These are phyloP conservation scores for Nyctibius grandis DNA, from an alignment of 2,797 vertebrate species.

Conservation along the genomic window DNA sequence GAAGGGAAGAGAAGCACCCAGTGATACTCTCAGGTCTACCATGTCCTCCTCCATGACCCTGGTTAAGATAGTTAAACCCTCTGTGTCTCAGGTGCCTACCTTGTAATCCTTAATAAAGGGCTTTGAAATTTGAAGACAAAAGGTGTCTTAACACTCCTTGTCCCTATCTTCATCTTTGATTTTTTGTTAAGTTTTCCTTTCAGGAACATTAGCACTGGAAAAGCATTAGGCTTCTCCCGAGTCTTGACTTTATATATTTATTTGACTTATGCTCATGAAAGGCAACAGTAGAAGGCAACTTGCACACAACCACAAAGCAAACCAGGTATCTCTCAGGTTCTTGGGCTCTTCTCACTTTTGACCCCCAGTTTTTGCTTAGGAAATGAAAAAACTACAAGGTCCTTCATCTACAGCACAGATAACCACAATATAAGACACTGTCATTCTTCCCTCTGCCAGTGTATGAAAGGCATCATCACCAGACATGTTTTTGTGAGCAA, in stretches of 20 bases:
- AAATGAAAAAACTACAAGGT: background rate
- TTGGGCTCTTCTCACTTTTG: background rate
- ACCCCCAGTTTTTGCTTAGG: background rate
- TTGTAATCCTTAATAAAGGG: background rate
- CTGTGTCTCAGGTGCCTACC: background rate
- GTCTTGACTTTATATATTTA: background rate
- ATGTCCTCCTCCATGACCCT: background rate
- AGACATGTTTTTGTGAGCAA: background rate
- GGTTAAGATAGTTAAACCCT: background rate
- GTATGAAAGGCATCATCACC: background rate
- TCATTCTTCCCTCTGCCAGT: background rate
- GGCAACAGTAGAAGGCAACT: background rate
- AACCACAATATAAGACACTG: background rate
- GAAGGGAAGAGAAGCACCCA: background rate
- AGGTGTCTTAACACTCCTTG: background rate
- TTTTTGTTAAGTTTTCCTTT: background rate
- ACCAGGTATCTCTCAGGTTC: fast-evolving
- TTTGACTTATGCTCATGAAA: background rate
- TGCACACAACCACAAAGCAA: background rate
- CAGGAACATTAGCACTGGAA: background rate
- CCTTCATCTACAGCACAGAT: background rate
- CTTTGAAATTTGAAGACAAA: background rate
- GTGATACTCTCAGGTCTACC: background rate
- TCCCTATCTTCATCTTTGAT: background rate
- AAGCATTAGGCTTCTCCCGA: background rate